Percentiles rank a stretch among this genome's conserved stretches.
Evolutionary conservation across 2,797 vertebrate genomes (phyloP).

Genomic region (Lepidocolaptes lacrymiger): DNA sequence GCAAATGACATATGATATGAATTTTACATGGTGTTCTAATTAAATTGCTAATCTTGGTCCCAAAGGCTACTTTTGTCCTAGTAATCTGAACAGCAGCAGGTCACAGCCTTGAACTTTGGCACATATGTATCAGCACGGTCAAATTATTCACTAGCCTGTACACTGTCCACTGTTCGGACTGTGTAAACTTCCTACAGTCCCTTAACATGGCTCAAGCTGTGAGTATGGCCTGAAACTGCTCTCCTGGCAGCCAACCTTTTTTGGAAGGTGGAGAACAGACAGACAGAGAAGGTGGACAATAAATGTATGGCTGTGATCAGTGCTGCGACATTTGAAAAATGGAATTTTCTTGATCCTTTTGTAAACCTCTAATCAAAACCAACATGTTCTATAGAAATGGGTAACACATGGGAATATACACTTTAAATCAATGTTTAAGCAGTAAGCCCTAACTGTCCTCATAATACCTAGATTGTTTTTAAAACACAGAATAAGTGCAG

Average conservation of each 20-base stretch:
- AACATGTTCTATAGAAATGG: neutral
- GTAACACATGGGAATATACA: neutral
- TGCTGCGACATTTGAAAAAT: neutral
- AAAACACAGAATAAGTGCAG: neutral
- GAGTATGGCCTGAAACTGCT: neutral
- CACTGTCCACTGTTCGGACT: neutral
- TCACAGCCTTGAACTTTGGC: neutral
- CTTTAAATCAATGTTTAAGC: neutral
- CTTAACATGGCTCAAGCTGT: neutral
- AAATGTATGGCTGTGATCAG: neutral
- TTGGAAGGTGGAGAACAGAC: neutral
- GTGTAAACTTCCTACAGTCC: neutral
- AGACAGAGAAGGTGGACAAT: neutral
- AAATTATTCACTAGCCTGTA: neutral
- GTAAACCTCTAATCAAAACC: neutral
- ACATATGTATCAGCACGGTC: neutral
- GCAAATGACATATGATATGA: neutral
- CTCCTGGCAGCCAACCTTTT: neutral
- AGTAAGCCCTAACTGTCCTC: neutral
- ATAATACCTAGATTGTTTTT: neutral
- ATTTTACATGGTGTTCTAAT: neutral
- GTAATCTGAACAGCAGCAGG: neutral
- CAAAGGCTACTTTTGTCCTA: neutral
- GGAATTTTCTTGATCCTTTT: neutral
- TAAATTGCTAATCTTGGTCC: conserved; percentile 7